These are phyloP conservation scores for Rafetus swinhoei DNA, from an alignment of 2,113 vertebrate genomes.

Conservation along the genomic window DNA sequence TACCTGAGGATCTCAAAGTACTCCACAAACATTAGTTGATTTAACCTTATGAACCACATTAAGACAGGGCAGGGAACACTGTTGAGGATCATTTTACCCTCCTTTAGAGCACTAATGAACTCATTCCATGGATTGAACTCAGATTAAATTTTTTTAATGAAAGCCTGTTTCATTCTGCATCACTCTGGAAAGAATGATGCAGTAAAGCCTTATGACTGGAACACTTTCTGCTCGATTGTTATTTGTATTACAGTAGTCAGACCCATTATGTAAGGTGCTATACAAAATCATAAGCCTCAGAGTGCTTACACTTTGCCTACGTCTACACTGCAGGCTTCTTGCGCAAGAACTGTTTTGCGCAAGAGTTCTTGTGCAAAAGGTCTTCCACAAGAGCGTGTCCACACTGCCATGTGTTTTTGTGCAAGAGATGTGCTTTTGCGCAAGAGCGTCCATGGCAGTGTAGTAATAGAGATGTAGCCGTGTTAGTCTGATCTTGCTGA, in stretches of 20 bases:
- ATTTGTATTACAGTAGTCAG: neutral
- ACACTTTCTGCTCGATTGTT: neutral
- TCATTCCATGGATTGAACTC: rapidly evolving
- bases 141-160: neutral
- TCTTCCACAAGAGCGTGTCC: no score
- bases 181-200: neutral
- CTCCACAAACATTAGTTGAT: neutral
- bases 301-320: rapidly evolving
- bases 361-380: no score
- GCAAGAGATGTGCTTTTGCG: no score
- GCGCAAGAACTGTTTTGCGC: no score
- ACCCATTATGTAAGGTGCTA: rapidly evolving
- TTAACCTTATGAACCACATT: neutral
- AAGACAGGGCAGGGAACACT: neutral
- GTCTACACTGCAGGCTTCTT: no score
- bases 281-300: neutral
- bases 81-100: neutral
- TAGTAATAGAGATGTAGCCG: no score
- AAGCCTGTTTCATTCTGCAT: rapidly evolving
- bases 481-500: no score
- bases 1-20: neutral
- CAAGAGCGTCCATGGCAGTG: no score
- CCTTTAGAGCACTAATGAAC: neutral
- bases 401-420: no score
- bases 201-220: rapidly evolving